phyloP scores from a whole-genome alignment of 1,140 invertebrate genomes.

The Eufriesea mexicana region DNA sequence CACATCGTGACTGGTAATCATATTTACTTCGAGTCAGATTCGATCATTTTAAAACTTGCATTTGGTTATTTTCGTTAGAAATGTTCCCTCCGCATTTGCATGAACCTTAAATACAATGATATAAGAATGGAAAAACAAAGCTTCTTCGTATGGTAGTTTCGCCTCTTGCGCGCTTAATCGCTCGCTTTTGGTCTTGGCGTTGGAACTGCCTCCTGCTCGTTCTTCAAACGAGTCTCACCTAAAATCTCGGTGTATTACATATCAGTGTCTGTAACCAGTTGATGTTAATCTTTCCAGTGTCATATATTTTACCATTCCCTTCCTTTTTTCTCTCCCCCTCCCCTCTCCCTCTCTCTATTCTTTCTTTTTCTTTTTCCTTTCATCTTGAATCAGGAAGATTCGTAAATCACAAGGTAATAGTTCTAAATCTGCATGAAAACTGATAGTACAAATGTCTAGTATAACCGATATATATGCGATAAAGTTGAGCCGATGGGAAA shows the following conservation, averaged over 20 bases:
- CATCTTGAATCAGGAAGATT: not conserved
- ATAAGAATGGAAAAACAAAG: not conserved
- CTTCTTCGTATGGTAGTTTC: not conserved
- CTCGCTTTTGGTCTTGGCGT: not conserved
- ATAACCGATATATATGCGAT: not conserved
- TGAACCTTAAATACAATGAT: not conserved
- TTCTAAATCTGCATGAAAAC: not conserved
- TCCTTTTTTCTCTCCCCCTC: too few relatives aligned
- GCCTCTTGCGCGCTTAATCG: constrained; percentile 12
- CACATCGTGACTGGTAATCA: not conserved
- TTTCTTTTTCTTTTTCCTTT: too few relatives aligned
- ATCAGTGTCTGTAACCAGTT: not conserved
- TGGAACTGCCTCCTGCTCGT: constrained; percentile 27
- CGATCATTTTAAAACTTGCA: not conserved
- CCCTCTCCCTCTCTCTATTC: too few relatives aligned
- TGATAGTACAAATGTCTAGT: not conserved
- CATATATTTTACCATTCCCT: not conserved
- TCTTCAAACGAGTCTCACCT: constrained; percentile 30
- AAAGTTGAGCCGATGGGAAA: not conserved
- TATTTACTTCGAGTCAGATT: not conserved
- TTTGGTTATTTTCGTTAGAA: not conserved
- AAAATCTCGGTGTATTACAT: not conserved
- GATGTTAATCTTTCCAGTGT: not conserved
- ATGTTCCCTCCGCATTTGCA: not conserved
- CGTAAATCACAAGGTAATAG: not conserved